Base-by-base conservation (phyloP, 1,140 invertebrate genomes). In the Trichoplusia ni region DNA sequence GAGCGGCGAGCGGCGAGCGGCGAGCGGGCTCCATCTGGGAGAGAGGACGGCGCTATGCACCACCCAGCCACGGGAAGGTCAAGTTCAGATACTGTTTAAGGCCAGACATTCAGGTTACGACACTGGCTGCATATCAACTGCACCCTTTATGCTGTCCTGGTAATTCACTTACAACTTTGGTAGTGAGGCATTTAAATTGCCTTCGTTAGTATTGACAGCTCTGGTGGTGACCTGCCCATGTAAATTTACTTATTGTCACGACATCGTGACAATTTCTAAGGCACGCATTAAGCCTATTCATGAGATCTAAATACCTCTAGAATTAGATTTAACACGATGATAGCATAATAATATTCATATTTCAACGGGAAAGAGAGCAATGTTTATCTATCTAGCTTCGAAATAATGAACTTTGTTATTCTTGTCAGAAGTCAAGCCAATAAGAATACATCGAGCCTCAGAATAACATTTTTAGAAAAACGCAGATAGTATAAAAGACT, bases 51-150 rank as follows among this genome's bases (percentile, higher is more conserved):
- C 40, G 13, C 11, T 38, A 66, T 64, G 66, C 73, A 4, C 66
- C 31, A 69, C 29, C 14, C 60, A 69, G 35, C 69, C 69, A 72
- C 44, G 7, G 49, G 62, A 77, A 75, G 75, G 72, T 77, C 75
- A 77, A 77, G 75, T 75, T 77, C 75, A 75, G 53, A 56, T 46
- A 11, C 16, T 38, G 46, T 25, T 61, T 33, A 65, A 59, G 25
- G 46, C 18, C 46, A 23, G 37, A 33, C 35, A 54, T 38, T 58
- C 49, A 64, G 46, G 51, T 37, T 53, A 23, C 29, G 38, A 29
- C 38, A 21, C 51, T 7, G 14, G 47, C 4, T n/a, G 35, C 23
- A 63, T 53, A 33, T 47, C 42, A 35, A 37, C 23, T 16, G 23
- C 58, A 23, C 13, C 38, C 21, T 29, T 40, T 49, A 49, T 49